Base-by-base conservation (phyloP, 53 echinoderm and acorn worm genomes). In the Arbacia lixula region DNA sequence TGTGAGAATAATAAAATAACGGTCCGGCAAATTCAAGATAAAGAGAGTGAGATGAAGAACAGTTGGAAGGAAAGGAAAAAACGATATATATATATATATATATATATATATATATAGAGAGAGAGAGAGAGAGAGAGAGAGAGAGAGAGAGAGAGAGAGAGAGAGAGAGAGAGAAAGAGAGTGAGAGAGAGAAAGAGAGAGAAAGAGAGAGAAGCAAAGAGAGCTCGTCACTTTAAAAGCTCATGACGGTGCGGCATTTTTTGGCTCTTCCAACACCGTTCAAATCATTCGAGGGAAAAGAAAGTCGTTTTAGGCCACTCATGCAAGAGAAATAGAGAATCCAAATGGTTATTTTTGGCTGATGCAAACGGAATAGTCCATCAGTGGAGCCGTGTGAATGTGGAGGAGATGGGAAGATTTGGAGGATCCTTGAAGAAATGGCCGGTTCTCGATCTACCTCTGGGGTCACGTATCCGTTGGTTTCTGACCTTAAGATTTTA, bases 291-390 rank as follows among this genome's bases (percentile, higher is more conserved):
- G 69, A n/a, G 42, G 24, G 14, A 27, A 25, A 43, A 42, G 26
- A 40, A 69, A 69, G 43, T 69, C 69, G 69, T 69, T 69, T 69
- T 69, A 43, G 40, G 69, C 69, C 43, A 69, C 46, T 69, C 69
- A 69, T 69, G 69, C 69, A 69, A 69, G 43, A 69, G 69, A 69
- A 26, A 27, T 16, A 69, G 36, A 20, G 28, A 43, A 69, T 14
- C 69, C 69, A 69, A 69, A 69, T 69, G 69, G 69, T 16, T 69
- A 69, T 14, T 69, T 69, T 69, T 42, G 28, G 16, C 12, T 50
- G 12, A 14, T 50, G 43, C 14, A 14, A 43, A 69, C 16, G 40
- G 43, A 68, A 69, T 16, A 40, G 27, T 26, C 19, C 20, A 42
- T 41, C 26, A 24, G 27, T 42, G 12, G 2, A n/a, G 28, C 2